A percentile compares a stretch with the other conserved stretches of the same genome.
Conservation (phyloP, 2,113 vertebrate genomes). For the Pygathrix nemaeus region DNA sequence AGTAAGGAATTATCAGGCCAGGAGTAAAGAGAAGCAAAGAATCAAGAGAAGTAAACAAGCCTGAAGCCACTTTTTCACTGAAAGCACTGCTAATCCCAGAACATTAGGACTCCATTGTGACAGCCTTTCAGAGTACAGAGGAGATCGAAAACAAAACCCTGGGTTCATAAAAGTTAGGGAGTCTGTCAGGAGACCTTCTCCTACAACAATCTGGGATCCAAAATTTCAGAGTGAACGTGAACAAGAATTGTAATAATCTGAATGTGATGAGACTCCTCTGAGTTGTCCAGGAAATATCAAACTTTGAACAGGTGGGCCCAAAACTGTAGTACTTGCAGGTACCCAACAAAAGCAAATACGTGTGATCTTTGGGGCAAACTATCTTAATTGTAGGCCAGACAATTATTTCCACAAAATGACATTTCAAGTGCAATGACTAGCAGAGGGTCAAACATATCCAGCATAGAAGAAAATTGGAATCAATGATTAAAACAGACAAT, state of each 20-base stretch:
- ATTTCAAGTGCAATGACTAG: background rate
- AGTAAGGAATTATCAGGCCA: conserved; percentile 1
- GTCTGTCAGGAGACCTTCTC: background rate
- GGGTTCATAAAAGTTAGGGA: background rate
- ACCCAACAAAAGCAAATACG: background rate
- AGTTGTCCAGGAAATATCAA: background rate
- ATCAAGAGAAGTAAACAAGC: background rate
- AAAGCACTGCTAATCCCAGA: background rate
- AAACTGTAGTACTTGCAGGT: background rate
- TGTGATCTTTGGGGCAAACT: background rate
- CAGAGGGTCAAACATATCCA: background rate
- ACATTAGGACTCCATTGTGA: background rate
- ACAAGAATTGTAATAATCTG: background rate
- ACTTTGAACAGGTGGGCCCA: background rate
- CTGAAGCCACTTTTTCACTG: background rate
- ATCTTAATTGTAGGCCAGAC: background rate
- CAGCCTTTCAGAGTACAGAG: background rate
- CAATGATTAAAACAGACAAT: background rate
- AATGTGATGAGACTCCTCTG: background rate
- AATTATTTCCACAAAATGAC: background rate
- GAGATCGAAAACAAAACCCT: background rate
- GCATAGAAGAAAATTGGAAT: background rate
- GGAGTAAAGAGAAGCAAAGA: background rate
- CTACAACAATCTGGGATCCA: background rate
- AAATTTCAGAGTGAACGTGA: background rate